Evolutionary conservation across 2,113 vertebrate species (phyloP), one percentile per base, ranked within the genome.

Genomic region (Tachysurus fulvidraco): DNA sequence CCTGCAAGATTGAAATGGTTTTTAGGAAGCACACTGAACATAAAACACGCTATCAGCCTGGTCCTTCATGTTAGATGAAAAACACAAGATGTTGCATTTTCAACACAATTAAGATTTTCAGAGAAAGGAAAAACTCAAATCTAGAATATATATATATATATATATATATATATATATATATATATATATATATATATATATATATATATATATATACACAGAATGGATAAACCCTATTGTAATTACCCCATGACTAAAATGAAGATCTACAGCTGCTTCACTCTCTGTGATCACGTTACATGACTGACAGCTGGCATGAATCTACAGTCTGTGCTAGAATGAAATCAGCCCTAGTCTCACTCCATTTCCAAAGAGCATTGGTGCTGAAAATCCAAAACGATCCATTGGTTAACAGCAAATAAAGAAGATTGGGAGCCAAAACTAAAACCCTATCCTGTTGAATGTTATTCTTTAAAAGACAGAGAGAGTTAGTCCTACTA

Each of bases 1-100:
- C 64, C 50, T 82, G 77, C 0, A 54, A 28, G 74, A 78, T 0
- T 77, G 74, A 91, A 86, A 30, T 52, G 67, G 67, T 85, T 87
- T 87, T 77, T 28, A 87, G 19, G 23, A 83, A 16, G 69, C 71
- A 54, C 59, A 52, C 46, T 41, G 46, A 85, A 5, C 25, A 85
- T 60, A 55, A 74, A 46, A 19, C 50, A 57, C 17, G 28, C 52
- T 1, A 44, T 74, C 54, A 74, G 21, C 55, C 55, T 0, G 21
- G 78, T 44, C 55, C 21, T 81, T 6, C 28, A 19, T 80, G 50
- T 80, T 57, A 36, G 55, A 21, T 55, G n/a, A 80, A 59, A 41
- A 41, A 16, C 23, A 59, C 9, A 80, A 21, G 77, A 80, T 23
- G 59, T 80, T 44, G 54, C 28, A 59, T 59, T 41, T 28, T 28